These are phyloP conservation scores for Saxidomus purpurata DNA, from an alignment of 1,140 invertebrate species.

Conservation along the genomic window DNA sequence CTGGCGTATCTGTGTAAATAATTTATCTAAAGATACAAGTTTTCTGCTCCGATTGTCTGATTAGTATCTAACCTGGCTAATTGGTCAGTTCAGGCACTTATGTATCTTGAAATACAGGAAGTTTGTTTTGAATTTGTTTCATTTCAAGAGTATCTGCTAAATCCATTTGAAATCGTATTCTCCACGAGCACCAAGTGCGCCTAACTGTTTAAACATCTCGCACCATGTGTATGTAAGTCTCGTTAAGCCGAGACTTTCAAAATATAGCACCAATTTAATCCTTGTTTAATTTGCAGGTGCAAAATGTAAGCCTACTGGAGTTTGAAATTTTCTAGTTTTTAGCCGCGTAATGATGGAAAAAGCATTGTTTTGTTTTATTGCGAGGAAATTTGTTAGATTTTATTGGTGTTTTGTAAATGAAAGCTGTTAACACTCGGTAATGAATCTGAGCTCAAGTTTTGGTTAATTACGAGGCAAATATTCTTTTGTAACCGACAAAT, in stretches of 20 bases:
- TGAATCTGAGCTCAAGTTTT: conserved; percentile 25
- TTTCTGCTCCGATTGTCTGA: background rate
- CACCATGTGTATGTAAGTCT: conserved; percentile 43
- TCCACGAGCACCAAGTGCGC: conserved; percentile 16
- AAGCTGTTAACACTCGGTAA: conserved; percentile 13
- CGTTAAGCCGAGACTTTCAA: conserved; percentile 45
- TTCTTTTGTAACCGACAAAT: background rate
- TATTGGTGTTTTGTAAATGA: conserved; percentile 23
- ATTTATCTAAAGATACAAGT: background rate
- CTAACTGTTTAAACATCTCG: conserved; percentile 20
- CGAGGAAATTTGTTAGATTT: conserved; percentile 22
- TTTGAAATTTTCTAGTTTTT: conserved; percentile 23
- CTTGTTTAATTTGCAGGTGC: conserved; percentile 41
- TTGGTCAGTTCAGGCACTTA: conserved; percentile 51
- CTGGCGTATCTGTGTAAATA: background rate
- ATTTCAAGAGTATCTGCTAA: conserved; percentile 33
- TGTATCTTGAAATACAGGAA: conserved; percentile 54
- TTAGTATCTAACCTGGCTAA: conserved; percentile 32
- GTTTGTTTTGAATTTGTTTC: conserved; percentile 54
- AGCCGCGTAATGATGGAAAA: background rate
- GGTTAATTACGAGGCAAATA: conserved; percentile 18
- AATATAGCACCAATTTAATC: conserved; percentile 59
- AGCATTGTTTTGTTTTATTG: conserved; percentile 45
- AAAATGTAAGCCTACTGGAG: conserved; percentile 21
- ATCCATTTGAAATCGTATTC: conserved; percentile 49